Evolutionary conservation across 2,113 vertebrate species (phyloP), one percentile per base, ranked within the genome.

Genomic region (Taurulus bubalis): DNA sequence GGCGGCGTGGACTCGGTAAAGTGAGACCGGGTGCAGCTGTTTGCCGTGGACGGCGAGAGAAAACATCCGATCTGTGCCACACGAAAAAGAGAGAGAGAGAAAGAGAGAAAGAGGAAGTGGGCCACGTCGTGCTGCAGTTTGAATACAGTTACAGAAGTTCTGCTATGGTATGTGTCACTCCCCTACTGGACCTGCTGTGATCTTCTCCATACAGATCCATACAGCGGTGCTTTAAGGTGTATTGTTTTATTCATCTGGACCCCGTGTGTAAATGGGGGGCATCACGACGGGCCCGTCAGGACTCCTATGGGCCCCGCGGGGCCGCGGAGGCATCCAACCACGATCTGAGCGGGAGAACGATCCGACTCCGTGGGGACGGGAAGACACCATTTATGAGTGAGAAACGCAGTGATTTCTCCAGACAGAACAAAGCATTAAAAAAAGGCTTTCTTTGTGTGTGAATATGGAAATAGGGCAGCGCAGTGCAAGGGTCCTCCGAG

Each of bases 401-500:
- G 77, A 75, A 89, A 90, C 63, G 66, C 77, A 71, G 65, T 88
- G 80, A 92, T 92, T 90, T 91, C 85, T 91, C 87, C 78, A 69
- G 80, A 89, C 85, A 86, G 89, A 89, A 84, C 79, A 91, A 91
- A 87, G 77, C 77, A 88, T 56, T 32, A 42, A 78, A 78, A 84
- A 82, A 83, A 79, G 72, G 20, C 79, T 84, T 83, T 82, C 71
- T 90, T 79, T 91, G 75, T 91, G 73, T 84, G 89, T 82, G 77
- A 85, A 90, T 85, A 91, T 92, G 87, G 90, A 93, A 92, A 92
- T 92, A 90, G 90, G 92, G 85, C 90, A 93, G 71, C 56, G 85
- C 80, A 78, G 75, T 83, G 85, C 87, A 89, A 85, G 75, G 84
- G 80, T 90, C 90, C 90, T 89, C 69, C 55, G 88, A 93, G 92